Percentiles rank a stretch among this genome's conserved stretches.
These are phyloP conservation scores for Hemiscyllium ocellatum DNA, from an alignment of 2,113 vertebrate species.

Conservation along the genomic window DNA sequence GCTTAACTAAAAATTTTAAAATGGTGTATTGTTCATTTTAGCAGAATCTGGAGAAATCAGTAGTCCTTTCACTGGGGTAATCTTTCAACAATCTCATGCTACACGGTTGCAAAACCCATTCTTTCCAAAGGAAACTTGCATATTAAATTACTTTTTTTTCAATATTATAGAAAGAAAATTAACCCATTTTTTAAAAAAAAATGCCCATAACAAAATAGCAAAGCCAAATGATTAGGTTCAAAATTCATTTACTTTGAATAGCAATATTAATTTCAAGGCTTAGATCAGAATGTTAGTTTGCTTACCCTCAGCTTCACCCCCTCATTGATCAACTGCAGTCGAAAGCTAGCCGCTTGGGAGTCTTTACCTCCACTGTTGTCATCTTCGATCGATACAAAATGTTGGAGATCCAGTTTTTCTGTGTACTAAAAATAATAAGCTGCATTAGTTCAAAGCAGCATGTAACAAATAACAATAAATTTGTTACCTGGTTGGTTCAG, in stretches of 20 bases:
- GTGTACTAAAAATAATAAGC: not conserved
- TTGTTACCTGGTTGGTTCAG: not conserved
- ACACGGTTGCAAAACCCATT: not conserved
- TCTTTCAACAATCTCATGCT: not conserved
- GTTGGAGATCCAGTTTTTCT: conserved; percentile 20
- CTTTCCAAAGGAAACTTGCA: not conserved
- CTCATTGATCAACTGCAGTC: not conserved
- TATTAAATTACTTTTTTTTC: not conserved
- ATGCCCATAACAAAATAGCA: not conserved
- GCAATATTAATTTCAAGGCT: not conserved
- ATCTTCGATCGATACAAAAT: not conserved
- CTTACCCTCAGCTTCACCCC: not conserved
- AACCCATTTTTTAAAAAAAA: not conserved
- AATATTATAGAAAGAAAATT: not conserved
- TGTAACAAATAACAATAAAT: not conserved
- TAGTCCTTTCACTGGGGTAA: too few species aligned
- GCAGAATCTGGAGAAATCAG: too few species aligned
- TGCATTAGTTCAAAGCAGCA: not conserved
- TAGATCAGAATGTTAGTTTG: not conserved
- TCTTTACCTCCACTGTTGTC: not conserved
- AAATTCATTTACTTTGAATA: not conserved
- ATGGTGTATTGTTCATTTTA: too few species aligned
- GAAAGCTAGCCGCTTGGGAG: not conserved
- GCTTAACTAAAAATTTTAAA: too few species aligned
- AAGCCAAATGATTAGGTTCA: not conserved